These are phyloP conservation scores for Tetrapedia diversipes DNA, from an alignment of 2,888 invertebrate genomes.

Conservation along the genomic window DNA sequence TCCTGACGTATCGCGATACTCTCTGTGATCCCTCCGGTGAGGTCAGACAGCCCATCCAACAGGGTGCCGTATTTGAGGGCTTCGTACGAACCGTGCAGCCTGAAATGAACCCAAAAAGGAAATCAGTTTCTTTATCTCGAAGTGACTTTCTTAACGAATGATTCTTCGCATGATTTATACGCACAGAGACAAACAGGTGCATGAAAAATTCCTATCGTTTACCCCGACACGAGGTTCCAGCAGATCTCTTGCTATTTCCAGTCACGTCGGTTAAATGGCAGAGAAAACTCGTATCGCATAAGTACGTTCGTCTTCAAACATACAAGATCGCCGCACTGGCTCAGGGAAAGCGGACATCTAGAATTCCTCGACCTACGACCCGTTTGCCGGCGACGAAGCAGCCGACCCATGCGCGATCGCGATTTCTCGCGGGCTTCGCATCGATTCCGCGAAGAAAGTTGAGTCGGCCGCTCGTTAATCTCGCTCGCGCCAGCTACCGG, in stretches of 20 bases:
- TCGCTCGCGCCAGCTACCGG: slow-evolving; percentile 4
- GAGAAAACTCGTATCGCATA: slow-evolving; percentile 44
- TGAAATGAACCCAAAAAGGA: slow-evolving; percentile 77
- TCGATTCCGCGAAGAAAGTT: slow-evolving; percentile 41
- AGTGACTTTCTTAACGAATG: background rate
- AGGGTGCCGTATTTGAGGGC: slow-evolving; percentile 96
- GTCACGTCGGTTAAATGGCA: slow-evolving; percentile 2
- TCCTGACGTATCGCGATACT: slow-evolving; percentile 89
- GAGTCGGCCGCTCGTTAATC: slow-evolving; percentile 23
- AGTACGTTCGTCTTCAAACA: slow-evolving; percentile 54
- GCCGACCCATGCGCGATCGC: background rate
- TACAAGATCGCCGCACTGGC: slow-evolving; percentile 49
- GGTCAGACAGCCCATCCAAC: slow-evolving; percentile 93
- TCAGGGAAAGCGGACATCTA: slow-evolving; percentile 68
- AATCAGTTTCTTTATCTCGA: slow-evolving; percentile 18
- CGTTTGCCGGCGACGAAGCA: background rate
- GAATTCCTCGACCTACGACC: slow-evolving; percentile 67
- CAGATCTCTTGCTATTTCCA: slow-evolving; percentile 31
- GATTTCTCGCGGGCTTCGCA: slow-evolving; percentile 32
- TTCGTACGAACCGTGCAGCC: slow-evolving; percentile 96
- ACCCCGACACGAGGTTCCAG: slow-evolving; percentile 24
- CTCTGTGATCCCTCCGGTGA: slow-evolving; percentile 95
- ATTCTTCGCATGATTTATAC: background rate
- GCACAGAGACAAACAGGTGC: slow-evolving; percentile 5
- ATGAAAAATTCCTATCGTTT: slow-evolving; percentile 5